Percentiles rank a stretch among this genome's conserved stretches.
phyloP scores from a whole-genome alignment of 2,888 invertebrate genomes.

The Chouioia cunea region DNA sequence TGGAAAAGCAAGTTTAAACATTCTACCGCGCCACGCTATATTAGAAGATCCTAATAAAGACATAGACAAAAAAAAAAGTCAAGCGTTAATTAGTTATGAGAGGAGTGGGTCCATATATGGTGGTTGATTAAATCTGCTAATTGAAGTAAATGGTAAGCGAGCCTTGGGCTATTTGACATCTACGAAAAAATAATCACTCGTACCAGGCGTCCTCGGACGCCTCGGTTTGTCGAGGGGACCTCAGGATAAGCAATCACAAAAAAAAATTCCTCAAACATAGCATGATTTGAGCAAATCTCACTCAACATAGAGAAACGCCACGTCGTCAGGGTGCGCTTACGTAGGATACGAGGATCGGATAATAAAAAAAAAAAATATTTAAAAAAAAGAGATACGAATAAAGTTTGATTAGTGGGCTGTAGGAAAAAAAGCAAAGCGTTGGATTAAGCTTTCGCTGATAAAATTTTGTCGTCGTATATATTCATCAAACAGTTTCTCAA shows the following conservation, averaged over 20 bases:
- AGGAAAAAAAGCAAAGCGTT: slow-evolving; percentile 9
- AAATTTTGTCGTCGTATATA: slow-evolving; percentile 7
- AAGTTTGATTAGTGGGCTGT: neutral
- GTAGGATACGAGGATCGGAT: slow-evolving; percentile 20
- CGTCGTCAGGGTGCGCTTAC: slow-evolving; percentile 11
- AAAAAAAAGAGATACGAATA: no score
- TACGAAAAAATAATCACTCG: slow-evolving; percentile 6
- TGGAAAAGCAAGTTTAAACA: slow-evolving; percentile 44
- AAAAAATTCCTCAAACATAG: slow-evolving; percentile 13
- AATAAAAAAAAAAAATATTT: no score
- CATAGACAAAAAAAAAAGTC: slow-evolving; percentile 20
- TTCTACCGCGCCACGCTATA: slow-evolving; percentile 44
- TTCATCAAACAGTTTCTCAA: slow-evolving; percentile 9
- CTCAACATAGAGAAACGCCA: slow-evolving; percentile 25
- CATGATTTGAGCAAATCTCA: slow-evolving; percentile 20
- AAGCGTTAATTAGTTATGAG: slow-evolving; percentile 12
- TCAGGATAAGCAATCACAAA: slow-evolving; percentile 27
- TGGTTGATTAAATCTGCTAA: slow-evolving; percentile 33
- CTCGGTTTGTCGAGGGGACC: slow-evolving; percentile 17
- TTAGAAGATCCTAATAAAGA: slow-evolving; percentile 38
- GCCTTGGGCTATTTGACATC: slow-evolving; percentile 31
- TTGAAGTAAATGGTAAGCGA: slow-evolving; percentile 43
- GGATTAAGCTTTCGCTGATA: slow-evolving; percentile 3
- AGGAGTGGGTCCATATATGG: slow-evolving; percentile 37
- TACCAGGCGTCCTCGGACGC: slow-evolving; percentile 42